Conservation (phyloP, 2,113 vertebrate genomes). For the Calypte anna region DNA sequence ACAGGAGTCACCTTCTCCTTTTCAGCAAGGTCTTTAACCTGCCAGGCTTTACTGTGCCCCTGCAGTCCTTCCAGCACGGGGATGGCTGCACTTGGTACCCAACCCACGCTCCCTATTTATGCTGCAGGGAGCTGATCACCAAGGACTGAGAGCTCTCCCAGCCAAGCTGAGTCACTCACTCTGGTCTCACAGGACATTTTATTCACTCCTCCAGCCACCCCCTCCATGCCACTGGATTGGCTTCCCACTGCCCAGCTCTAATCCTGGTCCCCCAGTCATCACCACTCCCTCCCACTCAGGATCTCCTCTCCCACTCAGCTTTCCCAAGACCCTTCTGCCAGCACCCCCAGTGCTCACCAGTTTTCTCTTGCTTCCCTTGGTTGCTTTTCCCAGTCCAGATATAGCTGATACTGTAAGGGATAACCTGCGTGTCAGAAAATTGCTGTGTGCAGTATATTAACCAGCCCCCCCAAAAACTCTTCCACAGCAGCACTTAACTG, state of each 20-base stretch:
- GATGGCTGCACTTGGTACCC: neutral
- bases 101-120: neutral
- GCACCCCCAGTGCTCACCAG: neutral
- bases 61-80: neutral
- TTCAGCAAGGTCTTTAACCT: neutral
- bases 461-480: neutral
- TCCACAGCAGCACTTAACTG: neutral
- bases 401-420: neutral
- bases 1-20: neutral
- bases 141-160: neutral
- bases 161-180: constrained; percentile 45
- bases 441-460: neutral
- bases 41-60: neutral
- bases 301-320: neutral
- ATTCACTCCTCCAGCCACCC: neutral
- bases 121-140: neutral
- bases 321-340: neutral
- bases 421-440: constrained; percentile 12
- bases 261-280: neutral
- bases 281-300: neutral
- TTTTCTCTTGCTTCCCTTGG: neutral
- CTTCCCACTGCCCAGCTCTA: neutral
- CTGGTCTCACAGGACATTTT: neutral
- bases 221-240: neutral
- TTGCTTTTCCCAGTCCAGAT: neutral